Conservation (phyloP, 2,888 invertebrate genomes). For the Antheraea yamamai region DNA sequence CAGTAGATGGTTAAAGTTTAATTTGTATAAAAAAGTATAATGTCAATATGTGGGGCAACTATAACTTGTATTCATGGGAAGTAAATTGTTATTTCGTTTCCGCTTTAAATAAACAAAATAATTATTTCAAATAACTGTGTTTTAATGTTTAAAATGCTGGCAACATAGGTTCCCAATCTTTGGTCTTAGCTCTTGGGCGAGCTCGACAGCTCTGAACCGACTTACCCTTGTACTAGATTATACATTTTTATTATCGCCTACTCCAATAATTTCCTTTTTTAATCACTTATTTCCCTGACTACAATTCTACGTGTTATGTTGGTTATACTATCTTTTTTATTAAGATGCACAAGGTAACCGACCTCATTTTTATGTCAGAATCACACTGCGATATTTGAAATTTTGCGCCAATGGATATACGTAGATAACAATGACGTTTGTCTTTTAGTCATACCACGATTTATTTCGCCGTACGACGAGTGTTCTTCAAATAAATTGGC, state of each 20-base stretch:
- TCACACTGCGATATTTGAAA: conserved; percentile 41
- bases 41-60: too few relatives aligned
- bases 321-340: conserved; percentile 31
- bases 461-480: conserved; percentile 38
- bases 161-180: conserved; percentile 64
- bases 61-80: too few relatives aligned
- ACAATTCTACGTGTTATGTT: conserved; percentile 17
- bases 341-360: conserved; percentile 45
- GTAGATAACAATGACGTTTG: conserved; percentile 51
- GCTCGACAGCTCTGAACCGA: conserved; percentile 62
- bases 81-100: background rate
- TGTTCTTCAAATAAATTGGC: conserved; percentile 80
- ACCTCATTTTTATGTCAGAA: conserved; percentile 49
- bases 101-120: background rate
- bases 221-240: conserved; percentile 51
- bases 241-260: too few relatives aligned
- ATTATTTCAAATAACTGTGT: background rate
- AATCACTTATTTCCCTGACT: background rate
- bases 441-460: conserved; percentile 42
- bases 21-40: too few relatives aligned
- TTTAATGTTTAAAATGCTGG: conserved; percentile 30
- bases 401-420: conserved; percentile 44
- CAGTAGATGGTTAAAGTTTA: too few relatives aligned
- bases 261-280: background rate
- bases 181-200: conserved; percentile 56